Base-by-base conservation (phyloP, 2,797 vertebrate genomes). In the Acanthis flammea region DNA sequence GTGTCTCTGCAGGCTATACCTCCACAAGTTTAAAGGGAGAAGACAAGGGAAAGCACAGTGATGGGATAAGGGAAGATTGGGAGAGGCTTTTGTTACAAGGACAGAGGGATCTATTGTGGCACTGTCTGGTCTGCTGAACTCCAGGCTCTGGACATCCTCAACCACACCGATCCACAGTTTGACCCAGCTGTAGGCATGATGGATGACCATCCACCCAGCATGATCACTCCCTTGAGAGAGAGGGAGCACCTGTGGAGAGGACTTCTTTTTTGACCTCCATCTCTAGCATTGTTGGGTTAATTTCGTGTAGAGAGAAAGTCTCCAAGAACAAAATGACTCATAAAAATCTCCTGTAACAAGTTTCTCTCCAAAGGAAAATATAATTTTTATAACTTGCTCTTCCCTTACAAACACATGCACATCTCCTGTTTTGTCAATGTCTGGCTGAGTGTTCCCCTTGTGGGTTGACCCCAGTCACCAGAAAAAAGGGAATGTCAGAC, bases 41-140 rank as follows among this genome's bases (percentile, higher is more conserved):
- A 88, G 23, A 86, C 62, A 57, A 82, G 13, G 35, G 22, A 85
- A 94, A 62, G 39, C 13, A 78, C 74, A 53, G 65, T 44, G 72
- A 39, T 94, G 77, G 66, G 51, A 53, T 44, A 79, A 71, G 41
- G 15, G 45, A 72, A 94, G 24, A 44, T 55, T 62, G 39, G 54
- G 82, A 37, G 42, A 72, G 12, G 76, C 81, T 97, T 96, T 97
- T 92, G 84, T 90, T 95, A 79, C 92, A 96, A 96, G 87, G 79
- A 91, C 37, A 93, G 94, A 45, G 42, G 23, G 19, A 73, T 12
- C 72, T 82, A 12, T 23, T 86, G 94, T 92, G 89, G 65, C 93
- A 96, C 82, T 88, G 37, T 17, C n/a, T 72, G 44, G 10, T 85
- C 79, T 86, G 13, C 73, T 90, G 63, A 74, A 27, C 51, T 85